A percentile compares a stretch with the other conserved stretches of the same genome.
Conservation (phyloP, 2,888 invertebrate genomes). For the Zygogramma bicolorata region DNA sequence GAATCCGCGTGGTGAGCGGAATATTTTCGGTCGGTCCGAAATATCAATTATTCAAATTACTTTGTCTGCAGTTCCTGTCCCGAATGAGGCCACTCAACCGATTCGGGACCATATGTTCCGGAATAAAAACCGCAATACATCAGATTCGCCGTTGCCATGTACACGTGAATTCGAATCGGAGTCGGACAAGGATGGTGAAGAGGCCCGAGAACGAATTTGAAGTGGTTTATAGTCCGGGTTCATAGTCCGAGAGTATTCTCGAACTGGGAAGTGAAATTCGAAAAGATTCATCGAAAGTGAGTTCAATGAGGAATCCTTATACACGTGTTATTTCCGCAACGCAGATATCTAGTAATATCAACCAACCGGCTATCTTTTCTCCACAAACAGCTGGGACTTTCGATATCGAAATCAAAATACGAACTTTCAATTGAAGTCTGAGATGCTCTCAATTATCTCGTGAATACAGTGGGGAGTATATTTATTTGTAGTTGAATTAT, state of each 20-base stretch:
- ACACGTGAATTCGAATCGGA: background rate
- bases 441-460: too few relatives aligned
- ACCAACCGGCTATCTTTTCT: too few relatives aligned
- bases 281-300: too few relatives aligned
- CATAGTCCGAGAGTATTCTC: background rate
- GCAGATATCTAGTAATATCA: too few relatives aligned
- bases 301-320: too few relatives aligned
- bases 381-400: too few relatives aligned
- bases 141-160: background rate
- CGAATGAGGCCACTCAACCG: background rate
- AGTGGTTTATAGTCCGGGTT: background rate
- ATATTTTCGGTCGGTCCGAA: slow-evolving; percentile 1
- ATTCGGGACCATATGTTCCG: background rate
- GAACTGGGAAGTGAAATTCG: background rate
- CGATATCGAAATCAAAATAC: too few relatives aligned
- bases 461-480: too few relatives aligned
- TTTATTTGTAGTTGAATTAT: too few relatives aligned
- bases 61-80: background rate
- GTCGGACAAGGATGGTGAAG: background rate
- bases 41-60: slow-evolving; percentile 16
- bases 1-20: background rate
- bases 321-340: too few relatives aligned
- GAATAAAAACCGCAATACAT: background rate
- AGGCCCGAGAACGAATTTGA: background rate
- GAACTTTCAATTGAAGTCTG: too few relatives aligned